phyloP scores from a whole-genome alignment of 2,113 vertebrate species.

The Cardinalis cardinalis region DNA sequence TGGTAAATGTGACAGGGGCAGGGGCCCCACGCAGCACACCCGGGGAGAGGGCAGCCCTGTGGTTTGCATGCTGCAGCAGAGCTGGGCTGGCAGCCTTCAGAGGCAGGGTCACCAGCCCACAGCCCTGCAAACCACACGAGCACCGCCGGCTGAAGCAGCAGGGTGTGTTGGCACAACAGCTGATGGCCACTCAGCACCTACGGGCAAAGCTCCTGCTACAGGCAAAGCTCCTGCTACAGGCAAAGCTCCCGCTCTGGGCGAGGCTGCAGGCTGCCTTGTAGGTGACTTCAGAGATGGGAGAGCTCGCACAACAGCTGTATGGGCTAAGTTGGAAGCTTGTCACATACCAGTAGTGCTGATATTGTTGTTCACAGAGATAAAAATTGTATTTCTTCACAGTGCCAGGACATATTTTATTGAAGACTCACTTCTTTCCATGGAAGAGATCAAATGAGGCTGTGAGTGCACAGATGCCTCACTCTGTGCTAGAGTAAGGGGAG shows the following conservation, averaged over 20 bases:
- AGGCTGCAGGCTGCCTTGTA: neutral
- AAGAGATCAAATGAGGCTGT: neutral
- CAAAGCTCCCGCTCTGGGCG: neutral
- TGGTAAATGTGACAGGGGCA: neutral
- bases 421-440: constrained; percentile 11
- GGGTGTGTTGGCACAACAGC: neutral
- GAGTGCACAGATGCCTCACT: neutral
- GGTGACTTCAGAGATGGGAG: neutral
- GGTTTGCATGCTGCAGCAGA: rapidly evolving
- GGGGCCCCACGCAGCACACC: rapidly evolving
- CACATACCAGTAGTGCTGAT: constrained; percentile 36
- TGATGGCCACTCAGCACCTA: neutral
- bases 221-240: neutral
- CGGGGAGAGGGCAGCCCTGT: neutral
- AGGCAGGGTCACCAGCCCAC: neutral
- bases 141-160: neutral
- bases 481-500: neutral
- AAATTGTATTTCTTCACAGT: constrained; percentile 11
- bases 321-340: neutral
- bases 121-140: neutral
- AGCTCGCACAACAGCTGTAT: constrained; percentile 20
- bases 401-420: constrained; percentile 32
- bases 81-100: neutral
- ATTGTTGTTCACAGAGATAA: constrained; percentile 33
- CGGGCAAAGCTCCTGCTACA: neutral